Base-by-base conservation (phyloP, 2,888 invertebrate genomes). In the Diadegma fenestrale region DNA sequence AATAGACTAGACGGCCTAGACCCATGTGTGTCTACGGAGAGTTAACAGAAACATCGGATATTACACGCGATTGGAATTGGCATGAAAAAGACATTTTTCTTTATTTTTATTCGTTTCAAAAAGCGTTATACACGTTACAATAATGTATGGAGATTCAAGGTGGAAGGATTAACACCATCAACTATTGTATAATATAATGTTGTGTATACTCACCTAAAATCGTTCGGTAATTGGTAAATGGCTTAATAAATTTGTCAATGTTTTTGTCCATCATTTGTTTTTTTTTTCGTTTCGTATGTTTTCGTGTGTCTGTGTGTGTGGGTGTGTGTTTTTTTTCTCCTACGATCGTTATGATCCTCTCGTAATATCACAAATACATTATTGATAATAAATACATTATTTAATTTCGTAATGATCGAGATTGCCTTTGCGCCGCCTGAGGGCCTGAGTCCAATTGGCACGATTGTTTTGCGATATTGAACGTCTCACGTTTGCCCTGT, bases 191-290 rank as follows among this genome's bases (percentile, higher is more conserved):
- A 90, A 90, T 90, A 89, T 84, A 86, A 86, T 87, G 72, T 84
- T 87, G 90, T 92, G 91, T 92, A 93, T 92, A 92, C 89, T 92
- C 90, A 91, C 92, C 92, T 93, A 93, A 93, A 92, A 92, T 91
- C 89, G 91, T 91, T 92, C 86, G 88, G 84, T 89, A 87, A 93
- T 93, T 91, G 89, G 89, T 93, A 91, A 91, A 92, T 91, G 90
- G 91, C 89, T 89, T 91, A 90, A 90, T 92, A 91, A 92, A 91
- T 89, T 91, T 91, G 79, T 87, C 80, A 80, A 80, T 81, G 77
- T 68, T 78, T 58, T 66, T 78, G 76, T 81, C 68, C 72, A 41
- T 80, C 48, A 66, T 64, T 58, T 61, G 58, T 33, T 33, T 51
- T 61, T 61, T 64, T 33, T 33, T 51, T 61, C 3, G 41, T 66